phyloP scores from a whole-genome alignment of 1,140 invertebrate genomes.

The Drosophila saltans region DNA sequence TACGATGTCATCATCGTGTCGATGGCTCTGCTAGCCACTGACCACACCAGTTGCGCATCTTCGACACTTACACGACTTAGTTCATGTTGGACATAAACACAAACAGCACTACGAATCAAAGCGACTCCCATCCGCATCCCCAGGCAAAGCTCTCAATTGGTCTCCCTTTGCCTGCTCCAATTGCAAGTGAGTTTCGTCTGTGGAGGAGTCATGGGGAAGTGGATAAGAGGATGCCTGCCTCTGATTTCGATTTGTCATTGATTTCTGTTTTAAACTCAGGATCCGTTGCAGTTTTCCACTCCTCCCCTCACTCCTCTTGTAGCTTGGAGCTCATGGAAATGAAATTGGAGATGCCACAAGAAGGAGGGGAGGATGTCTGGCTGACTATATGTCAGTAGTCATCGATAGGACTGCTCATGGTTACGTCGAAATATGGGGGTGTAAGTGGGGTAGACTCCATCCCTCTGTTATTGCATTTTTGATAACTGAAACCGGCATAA shows the following conservation, averaged over 20 bases:
- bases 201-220: slow-evolving; percentile 17
- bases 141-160: slow-evolving; percentile 4
- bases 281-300: background rate
- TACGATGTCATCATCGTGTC: slow-evolving; percentile 7
- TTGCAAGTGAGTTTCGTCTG: slow-evolving; percentile 13
- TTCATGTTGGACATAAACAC: slow-evolving; percentile 50
- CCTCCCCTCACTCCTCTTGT: background rate
- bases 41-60: slow-evolving; percentile 13
- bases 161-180: slow-evolving; percentile 5
- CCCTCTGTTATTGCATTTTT: slow-evolving; percentile 9
- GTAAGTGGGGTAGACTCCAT: background rate
- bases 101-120: slow-evolving; percentile 28
- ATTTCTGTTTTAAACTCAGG: slow-evolving; percentile 14
- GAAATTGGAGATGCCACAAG: slow-evolving; percentile 29
- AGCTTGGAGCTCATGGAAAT: slow-evolving; percentile 29
- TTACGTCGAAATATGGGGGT: background rate
- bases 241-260: slow-evolving; percentile 48
- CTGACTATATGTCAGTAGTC: slow-evolving; percentile 1
- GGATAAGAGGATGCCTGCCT: slow-evolving; percentile 2
- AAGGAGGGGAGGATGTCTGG: slow-evolving; percentile 1
- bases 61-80: slow-evolving; percentile 47
- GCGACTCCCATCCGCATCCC: slow-evolving; percentile 20
- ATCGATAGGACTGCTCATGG: slow-evolving; percentile 14
- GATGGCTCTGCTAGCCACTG: slow-evolving; percentile 4
- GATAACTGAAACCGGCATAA: slow-evolving; percentile 29